Evolutionary conservation across 2,113 vertebrate species (phyloP), one percentile per base, ranked within the genome.

Genomic region (Phoenicopterus ruber): DNA sequence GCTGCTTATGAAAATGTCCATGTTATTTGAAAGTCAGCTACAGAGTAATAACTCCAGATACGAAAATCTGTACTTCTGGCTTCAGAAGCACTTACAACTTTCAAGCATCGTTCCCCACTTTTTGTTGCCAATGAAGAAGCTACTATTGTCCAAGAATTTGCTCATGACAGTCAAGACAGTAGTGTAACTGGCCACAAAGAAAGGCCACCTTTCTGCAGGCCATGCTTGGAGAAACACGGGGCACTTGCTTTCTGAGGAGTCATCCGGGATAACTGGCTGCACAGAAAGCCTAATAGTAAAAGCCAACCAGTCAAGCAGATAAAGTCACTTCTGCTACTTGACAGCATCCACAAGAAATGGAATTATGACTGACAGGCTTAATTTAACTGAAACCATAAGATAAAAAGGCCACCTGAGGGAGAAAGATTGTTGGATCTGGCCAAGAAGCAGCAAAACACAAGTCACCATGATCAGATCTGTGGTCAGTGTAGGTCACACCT

Each of bases 381-480:
- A 67, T 28, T 85, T 38, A 88, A 86, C n/a, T 32, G 52, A 59
- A 85, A 31, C 18, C 0, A 0, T 32, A 52, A 7, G 16, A 18
- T 47, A 52, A 76, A 63, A 31, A 74, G 14, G 29, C 2, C 29
- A 52, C 20, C 22, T 18, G 17, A 42, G 29, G 11, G 20, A n/a
- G 26, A 40, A 70, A 26, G 58, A 28, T 6, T 28, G 47, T 9
- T 65, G 11, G 18, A 86, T 65, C 34, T 49, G 57, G 40, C 19
- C 19, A 10, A 13, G 16, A 69, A 40, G 20, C 26, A 61, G 29
- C 25, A 34, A 29, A 67, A 90, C 49, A 19, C 19, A 49, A 44
- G 11, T 29, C 11, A 71, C 8, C 0, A 0, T 3, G 32, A 69
- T n/a, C 17, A 73, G 26, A 24, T 34, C 50, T 32, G 32, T 9